phyloP scores from a whole-genome alignment of 2,113 vertebrate species.

The Carettochelys insculpta region DNA sequence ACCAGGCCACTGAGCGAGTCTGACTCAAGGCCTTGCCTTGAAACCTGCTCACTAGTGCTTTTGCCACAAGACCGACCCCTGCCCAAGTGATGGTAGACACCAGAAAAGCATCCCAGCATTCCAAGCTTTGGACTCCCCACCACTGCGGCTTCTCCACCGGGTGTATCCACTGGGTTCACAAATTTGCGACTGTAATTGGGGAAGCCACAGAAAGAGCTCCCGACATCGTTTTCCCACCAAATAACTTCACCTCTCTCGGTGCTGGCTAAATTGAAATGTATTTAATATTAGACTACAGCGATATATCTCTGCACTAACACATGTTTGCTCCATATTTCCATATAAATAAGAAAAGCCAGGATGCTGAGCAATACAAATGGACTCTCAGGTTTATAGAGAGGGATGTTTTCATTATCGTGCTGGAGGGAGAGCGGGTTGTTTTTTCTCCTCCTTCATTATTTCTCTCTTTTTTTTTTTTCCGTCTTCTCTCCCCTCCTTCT shows the following conservation, averaged over 20 bases:
- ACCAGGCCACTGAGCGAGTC: not conserved
- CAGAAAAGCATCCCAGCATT: not conserved
- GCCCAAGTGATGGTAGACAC: not conserved
- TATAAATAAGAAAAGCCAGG: conserved; percentile 26
- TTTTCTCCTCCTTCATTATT: not conserved
- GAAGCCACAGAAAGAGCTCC: not conserved
- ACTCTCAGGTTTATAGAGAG: not conserved
- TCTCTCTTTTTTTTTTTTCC: not conserved
- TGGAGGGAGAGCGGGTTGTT: not conserved
- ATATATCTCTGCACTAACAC: not conserved
- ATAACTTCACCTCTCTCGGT: not conserved
- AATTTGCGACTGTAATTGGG: not conserved
- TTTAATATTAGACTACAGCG: not conserved
- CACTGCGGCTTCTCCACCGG: not conserved
- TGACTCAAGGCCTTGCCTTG: not conserved
- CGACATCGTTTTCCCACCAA: fast-evolving
- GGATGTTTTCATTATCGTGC: not conserved
- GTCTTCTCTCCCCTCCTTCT: not conserved
- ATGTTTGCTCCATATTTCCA: not conserved
- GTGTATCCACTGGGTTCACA: not conserved
- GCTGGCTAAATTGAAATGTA: not conserved
- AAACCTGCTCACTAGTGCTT: not conserved
- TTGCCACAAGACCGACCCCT: not conserved
- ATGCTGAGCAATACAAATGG: not conserved
- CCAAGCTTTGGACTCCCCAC: not conserved